These are phyloP conservation scores for Netelia melanura DNA, from an alignment of 2,888 invertebrate species.

Conservation along the genomic window DNA sequence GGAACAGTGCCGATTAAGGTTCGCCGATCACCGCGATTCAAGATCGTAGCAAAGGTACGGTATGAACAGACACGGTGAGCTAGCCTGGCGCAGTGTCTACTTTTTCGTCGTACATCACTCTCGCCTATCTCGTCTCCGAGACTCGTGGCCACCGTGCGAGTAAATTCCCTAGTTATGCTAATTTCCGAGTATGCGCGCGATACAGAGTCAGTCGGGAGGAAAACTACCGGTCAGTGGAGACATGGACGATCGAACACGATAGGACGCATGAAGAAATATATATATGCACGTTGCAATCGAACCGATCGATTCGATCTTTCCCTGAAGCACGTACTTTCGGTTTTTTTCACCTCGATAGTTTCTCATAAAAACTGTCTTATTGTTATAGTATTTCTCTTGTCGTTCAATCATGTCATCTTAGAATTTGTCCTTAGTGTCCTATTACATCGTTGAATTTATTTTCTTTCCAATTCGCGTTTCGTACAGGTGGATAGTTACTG, in stretches of 20 bases:
- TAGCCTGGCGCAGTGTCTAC: conserved; percentile 49
- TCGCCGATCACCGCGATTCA: conserved; percentile 54
- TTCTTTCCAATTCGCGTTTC: neutral
- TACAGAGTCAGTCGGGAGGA: conserved; percentile 5
- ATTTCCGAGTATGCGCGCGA: conserved; percentile 19
- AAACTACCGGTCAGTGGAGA: conserved; percentile 17
- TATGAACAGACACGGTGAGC: conserved; percentile 11
- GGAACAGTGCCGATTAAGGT: conserved; percentile 76
- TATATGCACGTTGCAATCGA: neutral
- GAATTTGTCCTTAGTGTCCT: neutral
- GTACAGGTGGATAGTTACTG: neutral
- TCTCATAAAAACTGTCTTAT: neutral
- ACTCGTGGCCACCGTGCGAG: conserved; percentile 40
- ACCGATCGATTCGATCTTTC: conserved; percentile 1
- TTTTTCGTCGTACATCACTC: conserved; percentile 71
- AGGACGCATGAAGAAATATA: conserved; percentile 35
- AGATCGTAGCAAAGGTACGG: conserved; percentile 61
- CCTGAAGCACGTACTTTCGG: neutral
- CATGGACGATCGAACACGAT: conserved; percentile 35
- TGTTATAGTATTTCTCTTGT: neutral
- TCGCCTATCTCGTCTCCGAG: conserved; percentile 68
- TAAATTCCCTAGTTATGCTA: conserved; percentile 65
- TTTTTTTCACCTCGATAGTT: neutral
- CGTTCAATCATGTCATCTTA: neutral
- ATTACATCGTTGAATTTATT: neutral